Evolutionary conservation across 2,113 vertebrate genomes (phyloP), one percentile per base, ranked within the genome.

Genomic region (Macrotus californicus): DNA sequence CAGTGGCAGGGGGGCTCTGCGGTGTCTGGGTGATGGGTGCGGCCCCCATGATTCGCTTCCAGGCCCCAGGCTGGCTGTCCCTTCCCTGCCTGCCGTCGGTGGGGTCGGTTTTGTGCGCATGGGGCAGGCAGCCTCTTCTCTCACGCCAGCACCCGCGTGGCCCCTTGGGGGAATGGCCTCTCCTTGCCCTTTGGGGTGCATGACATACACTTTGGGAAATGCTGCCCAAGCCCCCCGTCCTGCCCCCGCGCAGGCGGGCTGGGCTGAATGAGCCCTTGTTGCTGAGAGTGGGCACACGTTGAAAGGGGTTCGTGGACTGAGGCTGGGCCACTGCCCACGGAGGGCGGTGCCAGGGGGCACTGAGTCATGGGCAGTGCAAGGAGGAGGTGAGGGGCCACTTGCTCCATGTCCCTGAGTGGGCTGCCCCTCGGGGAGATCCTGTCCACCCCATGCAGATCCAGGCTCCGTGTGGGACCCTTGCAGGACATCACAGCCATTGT

Each of bases 231-330:
- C 52, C 14, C 3, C 29, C 41, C 0, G 10, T 7, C 29, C 73
- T 31, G 52, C 41, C n/a, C 26, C 16, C 0, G 36, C 1, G 1
- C 9, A 0, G 14, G 84, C 3, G 61, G 12, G 19, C 18, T 1
- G 52, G 50, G 82, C 73, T 94, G 92, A 91, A 90, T 64, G 69
- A 72, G 56, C 46, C 18, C 50, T 93, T 89, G 83, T 93, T 93
- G 64, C 46, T 0, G 6, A 73, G 73, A n/a, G 75, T 64, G 69
- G 54, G 48, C 4, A 6, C 29, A 22, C 0, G 73, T 24, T 96
- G 93, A 88, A 93, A 89, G 46, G 94, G 46, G n/a, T 48, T 36
- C 66, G 61, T 94, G 91, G 52, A 34, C 39, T 0, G 7, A 87
- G 88, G 88, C 91, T 50, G 52, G 36, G 88, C 89, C 1, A 0